phyloP scores from a whole-genome alignment of 2,888 invertebrate genomes.

The Petrolisthes cinctipes region DNA sequence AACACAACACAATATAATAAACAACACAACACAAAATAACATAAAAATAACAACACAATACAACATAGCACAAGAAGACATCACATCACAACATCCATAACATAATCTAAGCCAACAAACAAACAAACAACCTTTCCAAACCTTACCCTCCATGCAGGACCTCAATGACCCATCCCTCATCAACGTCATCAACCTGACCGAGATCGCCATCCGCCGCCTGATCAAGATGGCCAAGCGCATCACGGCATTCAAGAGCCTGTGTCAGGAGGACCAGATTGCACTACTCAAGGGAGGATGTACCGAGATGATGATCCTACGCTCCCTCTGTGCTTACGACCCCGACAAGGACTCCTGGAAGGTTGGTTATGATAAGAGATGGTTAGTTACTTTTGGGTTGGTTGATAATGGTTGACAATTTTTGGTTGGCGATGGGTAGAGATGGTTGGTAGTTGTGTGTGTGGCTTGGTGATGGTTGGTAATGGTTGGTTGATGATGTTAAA shows the following conservation, averaged over 20 bases:
- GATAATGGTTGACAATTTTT: too few species aligned
- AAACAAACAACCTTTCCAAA: neutral
- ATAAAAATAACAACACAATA: too few species aligned
- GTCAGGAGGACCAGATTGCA: constrained; percentile 92
- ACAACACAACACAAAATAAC: too few species aligned
- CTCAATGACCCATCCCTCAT: constrained; percentile 72
- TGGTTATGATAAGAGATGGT: constrained; percentile 52
- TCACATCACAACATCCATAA: neutral
- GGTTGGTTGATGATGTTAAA: too few species aligned
- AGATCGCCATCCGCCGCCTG: constrained; percentile 87
- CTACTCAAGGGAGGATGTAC: constrained; percentile 93
- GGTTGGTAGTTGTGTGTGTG: too few species aligned
- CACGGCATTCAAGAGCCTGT: constrained; percentile 89
- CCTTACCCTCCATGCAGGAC: constrained; percentile 44
- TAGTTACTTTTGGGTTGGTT: too few species aligned
- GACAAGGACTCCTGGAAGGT: constrained; percentile 93
- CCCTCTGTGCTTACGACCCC: constrained; percentile 91
- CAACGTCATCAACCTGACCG: constrained; percentile 90
- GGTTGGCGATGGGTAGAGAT: too few species aligned
- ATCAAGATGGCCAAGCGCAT: constrained; percentile 76
- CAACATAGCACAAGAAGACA: too few species aligned
- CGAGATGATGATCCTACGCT: constrained; percentile 94
- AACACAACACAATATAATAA: too few species aligned
- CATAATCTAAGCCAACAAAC: neutral
- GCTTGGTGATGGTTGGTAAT: too few species aligned